A percentile compares a stretch with the other conserved stretches of the same genome.
These are phyloP conservation scores for Tinamus major DNA, from an alignment of 2,797 vertebrate species.

Conservation along the genomic window DNA sequence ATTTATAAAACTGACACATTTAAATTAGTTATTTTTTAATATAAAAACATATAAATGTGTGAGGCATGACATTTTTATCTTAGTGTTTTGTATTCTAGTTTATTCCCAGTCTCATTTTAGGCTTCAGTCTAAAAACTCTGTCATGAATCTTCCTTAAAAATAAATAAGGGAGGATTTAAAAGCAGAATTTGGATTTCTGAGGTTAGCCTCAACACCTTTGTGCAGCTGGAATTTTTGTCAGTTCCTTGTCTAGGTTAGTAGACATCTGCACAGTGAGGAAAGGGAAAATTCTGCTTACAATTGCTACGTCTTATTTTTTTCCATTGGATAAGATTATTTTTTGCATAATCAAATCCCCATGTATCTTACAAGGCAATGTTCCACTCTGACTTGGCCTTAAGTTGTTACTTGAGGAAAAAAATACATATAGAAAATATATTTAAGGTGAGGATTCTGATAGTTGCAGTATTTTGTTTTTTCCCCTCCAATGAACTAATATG, in stretches of 20 bases:
- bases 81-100: background rate
- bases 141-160: background rate
- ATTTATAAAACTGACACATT: background rate
- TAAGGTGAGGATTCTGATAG: slow-evolving; percentile 30
- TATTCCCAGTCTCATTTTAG: slow-evolving; percentile 33
- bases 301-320: slow-evolving; percentile 10
- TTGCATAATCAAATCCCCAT: background rate
- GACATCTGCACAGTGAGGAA: background rate
- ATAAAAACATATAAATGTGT: background rate
- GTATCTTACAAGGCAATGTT: slow-evolving; percentile 44
- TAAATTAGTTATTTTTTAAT: background rate
- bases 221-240: slow-evolving; percentile 36
- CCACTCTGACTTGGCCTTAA: slow-evolving; percentile 43
- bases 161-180: slow-evolving; percentile 7
- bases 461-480: background rate
- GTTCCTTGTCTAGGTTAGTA: background rate
- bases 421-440: background rate
- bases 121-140: background rate
- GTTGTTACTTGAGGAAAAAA: slow-evolving; percentile 27
- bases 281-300: background rate
- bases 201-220: slow-evolving; percentile 2
- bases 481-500: slow-evolving; percentile 44
- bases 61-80: slow-evolving; percentile 51
- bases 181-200: slow-evolving; percentile 14
- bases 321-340: background rate